Percentiles rank a stretch among this genome's conserved stretches.
These are phyloP conservation scores for Aphaenogaster floridana DNA, from an alignment of 1,140 invertebrate species.

Conservation along the genomic window DNA sequence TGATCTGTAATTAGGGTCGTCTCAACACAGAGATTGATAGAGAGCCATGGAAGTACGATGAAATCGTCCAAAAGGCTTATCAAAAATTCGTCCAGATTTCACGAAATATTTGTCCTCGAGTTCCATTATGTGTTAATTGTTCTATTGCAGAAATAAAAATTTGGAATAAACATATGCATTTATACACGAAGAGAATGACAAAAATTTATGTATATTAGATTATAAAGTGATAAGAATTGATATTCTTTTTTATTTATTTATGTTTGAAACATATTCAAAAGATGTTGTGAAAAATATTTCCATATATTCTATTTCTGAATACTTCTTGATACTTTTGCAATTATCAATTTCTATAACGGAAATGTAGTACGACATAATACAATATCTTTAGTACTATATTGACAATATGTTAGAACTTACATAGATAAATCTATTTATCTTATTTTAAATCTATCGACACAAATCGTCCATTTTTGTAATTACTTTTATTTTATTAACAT, in stretches of 20 bases:
- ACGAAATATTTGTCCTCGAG: slow-evolving; percentile 62
- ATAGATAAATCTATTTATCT: background rate
- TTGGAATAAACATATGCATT: slow-evolving; percentile 9
- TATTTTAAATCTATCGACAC: background rate
- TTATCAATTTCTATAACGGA: background rate
- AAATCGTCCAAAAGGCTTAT: slow-evolving; percentile 53
- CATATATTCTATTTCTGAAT: background rate
- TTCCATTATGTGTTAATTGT: slow-evolving; percentile 39
- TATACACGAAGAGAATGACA: background rate
- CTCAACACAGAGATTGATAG: slow-evolving; percentile 21
- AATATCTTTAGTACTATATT: background rate
- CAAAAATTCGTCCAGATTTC: slow-evolving; percentile 64
- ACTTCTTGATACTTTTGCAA: background rate
- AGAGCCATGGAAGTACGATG: slow-evolving; percentile 24
- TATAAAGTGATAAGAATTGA: background rate
- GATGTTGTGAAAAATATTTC: background rate
- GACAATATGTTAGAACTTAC: background rate
- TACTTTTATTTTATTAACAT: background rate
- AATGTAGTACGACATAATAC: background rate
- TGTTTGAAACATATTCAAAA: background rate
- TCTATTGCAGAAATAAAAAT: slow-evolving; percentile 29
- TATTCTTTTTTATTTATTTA: slow-evolving; percentile 7
- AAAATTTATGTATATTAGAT: background rate
- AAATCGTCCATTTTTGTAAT: slow-evolving; percentile 5
- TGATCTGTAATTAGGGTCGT: slow-evolving; percentile 54